Conservation (phyloP, 2,797 vertebrate genomes). For the Amniataba percoides region DNA sequence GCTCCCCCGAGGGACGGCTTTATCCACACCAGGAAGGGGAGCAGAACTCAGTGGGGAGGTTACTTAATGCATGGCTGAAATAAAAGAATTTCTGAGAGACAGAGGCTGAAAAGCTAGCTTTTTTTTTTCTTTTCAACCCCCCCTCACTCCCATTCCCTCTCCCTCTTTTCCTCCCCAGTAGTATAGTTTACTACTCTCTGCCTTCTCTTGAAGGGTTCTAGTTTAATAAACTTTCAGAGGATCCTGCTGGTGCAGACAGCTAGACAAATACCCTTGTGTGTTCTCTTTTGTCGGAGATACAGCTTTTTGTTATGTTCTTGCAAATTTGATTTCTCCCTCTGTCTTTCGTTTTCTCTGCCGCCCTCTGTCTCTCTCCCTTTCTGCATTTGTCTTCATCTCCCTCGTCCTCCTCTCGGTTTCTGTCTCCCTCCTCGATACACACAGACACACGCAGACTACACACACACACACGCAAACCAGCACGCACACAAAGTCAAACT, state of each 20-base stretch:
- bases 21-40: constrained; percentile 99
- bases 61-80: constrained; percentile 99
- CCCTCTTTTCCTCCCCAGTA: constrained; percentile 88
- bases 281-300: constrained; percentile 86
- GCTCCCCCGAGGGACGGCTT: constrained; percentile 94
- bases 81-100: constrained; percentile 99
- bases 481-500: constrained; percentile 77
- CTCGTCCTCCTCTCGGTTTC: constrained; percentile 72
- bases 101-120: constrained; percentile 91
- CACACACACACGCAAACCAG: constrained; percentile 8
- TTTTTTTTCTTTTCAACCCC: constrained; percentile 57
- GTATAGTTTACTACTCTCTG: constrained; percentile 91
- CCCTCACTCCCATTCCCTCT: constrained; percentile 55
- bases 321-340: constrained; percentile 88
- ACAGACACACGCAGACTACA: constrained; percentile 44
- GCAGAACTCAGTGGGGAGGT: constrained; percentile 98
- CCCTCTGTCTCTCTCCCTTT: constrained; percentile 78
- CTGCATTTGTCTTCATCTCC: constrained; percentile 85
- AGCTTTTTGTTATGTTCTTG: constrained; percentile 90
- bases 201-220: constrained; percentile 92
- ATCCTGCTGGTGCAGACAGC: constrained; percentile 92
- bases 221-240: constrained; percentile 96
- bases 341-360: constrained; percentile 80
- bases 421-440: constrained; percentile 62
- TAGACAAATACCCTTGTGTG: constrained; percentile 87